These are phyloP conservation scores for Cataglyphis livida DNA, from an alignment of 2,888 invertebrate genomes.

Conservation along the genomic window DNA sequence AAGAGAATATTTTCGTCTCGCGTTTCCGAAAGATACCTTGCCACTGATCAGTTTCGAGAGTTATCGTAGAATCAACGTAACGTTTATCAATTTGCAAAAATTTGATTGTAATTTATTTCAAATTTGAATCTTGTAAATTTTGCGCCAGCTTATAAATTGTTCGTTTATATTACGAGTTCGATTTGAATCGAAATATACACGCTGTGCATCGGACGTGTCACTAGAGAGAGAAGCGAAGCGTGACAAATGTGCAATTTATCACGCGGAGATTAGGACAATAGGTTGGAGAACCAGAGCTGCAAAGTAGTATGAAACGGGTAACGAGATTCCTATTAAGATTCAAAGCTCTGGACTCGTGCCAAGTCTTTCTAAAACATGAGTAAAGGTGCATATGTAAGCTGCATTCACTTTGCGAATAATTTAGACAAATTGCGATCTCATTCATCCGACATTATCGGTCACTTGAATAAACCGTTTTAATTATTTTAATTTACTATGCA, in stretches of 20 bases:
- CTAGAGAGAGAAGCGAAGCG: not conserved
- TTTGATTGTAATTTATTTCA: not conserved
- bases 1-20: not conserved
- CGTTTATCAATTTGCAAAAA: not conserved
- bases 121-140: not conserved
- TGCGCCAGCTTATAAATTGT: not conserved
- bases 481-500: not conserved
- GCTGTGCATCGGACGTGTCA: slow-evolving; percentile 1
- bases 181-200: not conserved
- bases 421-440: not conserved
- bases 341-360: slow-evolving; percentile 71
- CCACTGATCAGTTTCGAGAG: not conserved
- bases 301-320: slow-evolving; percentile 75
- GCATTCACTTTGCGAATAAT: not conserved
- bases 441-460: not conserved
- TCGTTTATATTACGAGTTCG: not conserved
- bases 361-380: slow-evolving; percentile 38
- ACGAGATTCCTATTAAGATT: slow-evolving; percentile 78
- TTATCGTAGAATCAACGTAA: slow-evolving; percentile 2
- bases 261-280: slow-evolving; percentile 59
- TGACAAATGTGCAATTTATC: slow-evolving; percentile 61
- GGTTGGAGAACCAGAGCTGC: slow-evolving; percentile 57
- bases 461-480: not conserved
- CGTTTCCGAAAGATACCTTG: not conserved
- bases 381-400: not conserved